phyloP scores from a whole-genome alignment of 1,140 invertebrate genomes.

The Ceratitis capitata region DNA sequence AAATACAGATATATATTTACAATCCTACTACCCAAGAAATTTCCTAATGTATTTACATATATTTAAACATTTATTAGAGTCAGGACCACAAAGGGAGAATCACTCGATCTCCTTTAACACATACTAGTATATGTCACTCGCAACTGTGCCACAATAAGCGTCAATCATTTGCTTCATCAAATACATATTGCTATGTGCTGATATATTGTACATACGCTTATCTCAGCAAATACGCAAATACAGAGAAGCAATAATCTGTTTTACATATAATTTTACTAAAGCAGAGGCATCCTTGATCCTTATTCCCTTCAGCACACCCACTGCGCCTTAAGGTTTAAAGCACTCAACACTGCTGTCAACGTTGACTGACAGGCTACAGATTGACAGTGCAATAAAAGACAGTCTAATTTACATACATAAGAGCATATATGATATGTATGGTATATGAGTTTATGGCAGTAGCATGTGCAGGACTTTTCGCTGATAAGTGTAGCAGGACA shows the following conservation, averaged over 20 bases:
- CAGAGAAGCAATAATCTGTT: neutral
- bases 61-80: no score
- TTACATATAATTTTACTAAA: neutral
- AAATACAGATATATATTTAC: no score
- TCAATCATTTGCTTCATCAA: neutral
- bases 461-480: neutral
- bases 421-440: no score
- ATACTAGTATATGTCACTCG: neutral
- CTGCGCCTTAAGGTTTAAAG: neutral
- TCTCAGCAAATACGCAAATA: neutral
- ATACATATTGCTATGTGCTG: no score
- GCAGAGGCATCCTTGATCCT: neutral
- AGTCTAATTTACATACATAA: neutral
- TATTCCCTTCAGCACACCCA: no score
- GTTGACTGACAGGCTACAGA: neutral
- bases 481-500: neutral
- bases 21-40: no score
- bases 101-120: neutral
- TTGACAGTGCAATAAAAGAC: neutral
- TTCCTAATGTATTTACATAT: no score
- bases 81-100: no score
- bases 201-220: neutral
- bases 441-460: no score
- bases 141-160: neutral
- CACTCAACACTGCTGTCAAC: neutral